Base-by-base conservation (phyloP, 2,888 invertebrate genomes). In the Eupithecia exiguata region DNA sequence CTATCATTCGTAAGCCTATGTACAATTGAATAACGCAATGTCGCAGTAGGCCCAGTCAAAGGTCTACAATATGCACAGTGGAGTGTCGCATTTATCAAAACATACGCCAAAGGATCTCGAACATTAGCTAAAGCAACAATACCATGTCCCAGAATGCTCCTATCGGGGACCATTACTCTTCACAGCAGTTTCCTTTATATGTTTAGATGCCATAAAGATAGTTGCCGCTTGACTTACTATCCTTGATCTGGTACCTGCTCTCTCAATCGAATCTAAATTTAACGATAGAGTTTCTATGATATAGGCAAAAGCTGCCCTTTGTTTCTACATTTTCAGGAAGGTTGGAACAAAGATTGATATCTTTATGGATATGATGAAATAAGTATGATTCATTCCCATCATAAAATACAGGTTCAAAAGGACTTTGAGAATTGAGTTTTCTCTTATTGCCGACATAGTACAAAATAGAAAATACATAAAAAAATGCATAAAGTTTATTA, bases 191-290 rank as follows among this genome's bases (percentile, higher is more conserved):
- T 90, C 90, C 91, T 91, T 91, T 91, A 91, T 89, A 90, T 88
- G 90, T 88, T 88, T 84, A 87, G 92, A 92, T 91, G 90, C 90
- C 87, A 91, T 92, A 91, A 91, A 92, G 92, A 91, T 92, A 91
- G 84, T 83, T 84, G 84, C 86, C 86, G 87, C 84, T 87, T 83
- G 82, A 83, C 86, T 83, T 84, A 87, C 87, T 90, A 90, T 90
- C 89, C 84, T 84, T 86, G 88, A 92, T 91, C 90, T 86, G 85
- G 89, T 88, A 88, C 89, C 87, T 89, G 88, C 88, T 78, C 80
- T 80, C 80, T 86, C 84, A 88, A 88, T 88, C 86, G 86, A 89
- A 87, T 87, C 86, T 85, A 86, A 89, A 87, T 87, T 86, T 86
- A 84, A 84, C 85, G 84, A 85, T 88, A 86, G 83, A 72, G 80